A percentile compares a stretch with the other conserved stretches of the same genome.
phyloP scores from a whole-genome alignment of 2,113 vertebrate species.

The Anoplopoma fimbria region DNA sequence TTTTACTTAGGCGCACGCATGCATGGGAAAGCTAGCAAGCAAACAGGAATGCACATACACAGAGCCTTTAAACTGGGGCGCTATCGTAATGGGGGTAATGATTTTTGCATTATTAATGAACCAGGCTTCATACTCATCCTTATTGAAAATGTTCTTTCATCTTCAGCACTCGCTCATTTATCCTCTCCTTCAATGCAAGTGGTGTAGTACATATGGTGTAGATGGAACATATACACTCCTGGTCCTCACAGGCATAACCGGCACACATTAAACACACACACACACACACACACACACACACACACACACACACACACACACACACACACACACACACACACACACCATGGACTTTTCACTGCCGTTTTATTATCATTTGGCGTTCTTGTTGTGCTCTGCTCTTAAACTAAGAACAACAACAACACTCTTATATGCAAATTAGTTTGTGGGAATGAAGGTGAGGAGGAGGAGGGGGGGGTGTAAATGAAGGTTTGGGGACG shows the following conservation, averaged over 20 bases:
- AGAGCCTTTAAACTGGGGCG: slow-evolving; percentile 70
- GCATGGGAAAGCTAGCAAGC: slow-evolving; percentile 27
- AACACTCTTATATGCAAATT: background rate
- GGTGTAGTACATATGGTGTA: slow-evolving; percentile 36
- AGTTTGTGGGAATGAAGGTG: background rate
- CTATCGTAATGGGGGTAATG: slow-evolving; percentile 75
- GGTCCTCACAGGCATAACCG: background rate
- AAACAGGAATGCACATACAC: slow-evolving; percentile 40
- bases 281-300: background rate
- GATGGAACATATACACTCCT: background rate
- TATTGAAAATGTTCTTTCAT: slow-evolving; percentile 79
- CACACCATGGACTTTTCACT: background rate
- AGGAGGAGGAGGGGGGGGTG: background rate
- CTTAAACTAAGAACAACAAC: background rate
- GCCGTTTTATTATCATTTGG: background rate
- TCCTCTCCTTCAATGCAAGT: slow-evolving; percentile 28
- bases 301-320: slow-evolving; percentile 5
- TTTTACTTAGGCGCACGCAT: slow-evolving; percentile 42
- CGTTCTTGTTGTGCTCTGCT: background rate
- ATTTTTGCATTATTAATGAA: slow-evolving; percentile 81
- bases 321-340: background rate
- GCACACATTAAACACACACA: background rate
- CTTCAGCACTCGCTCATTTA: slow-evolving; percentile 67
- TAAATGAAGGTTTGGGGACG: background rate
- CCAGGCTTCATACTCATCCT: slow-evolving; percentile 69